These are phyloP conservation scores for Stramonita haemastoma DNA, from an alignment of 2,888 invertebrate genomes.

Conservation along the genomic window DNA sequence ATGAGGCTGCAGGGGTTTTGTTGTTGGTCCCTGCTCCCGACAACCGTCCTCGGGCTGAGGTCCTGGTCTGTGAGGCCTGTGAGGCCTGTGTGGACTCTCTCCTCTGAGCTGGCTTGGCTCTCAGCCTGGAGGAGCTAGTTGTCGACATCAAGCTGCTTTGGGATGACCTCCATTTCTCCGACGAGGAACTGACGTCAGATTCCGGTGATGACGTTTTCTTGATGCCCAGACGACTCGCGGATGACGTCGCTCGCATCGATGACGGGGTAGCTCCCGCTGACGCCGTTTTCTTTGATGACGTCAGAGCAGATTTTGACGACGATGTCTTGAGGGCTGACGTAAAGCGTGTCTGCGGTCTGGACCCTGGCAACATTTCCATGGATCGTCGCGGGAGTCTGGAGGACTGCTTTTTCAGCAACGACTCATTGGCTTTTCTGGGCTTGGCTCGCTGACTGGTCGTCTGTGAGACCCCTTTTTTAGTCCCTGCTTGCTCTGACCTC, in stretches of 20 bases:
- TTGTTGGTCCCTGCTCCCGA: not conserved
- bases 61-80: not conserved
- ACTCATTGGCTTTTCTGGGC: not conserved
- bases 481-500: not conserved
- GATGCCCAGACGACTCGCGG: not conserved
- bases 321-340: not conserved
- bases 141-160: constrained; percentile 26
- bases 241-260: not conserved
- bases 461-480: not conserved
- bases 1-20: not conserved
- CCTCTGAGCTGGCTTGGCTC: not conserved
- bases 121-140: constrained; percentile 18
- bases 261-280: not conserved
- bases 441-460: not conserved
- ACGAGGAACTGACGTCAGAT: constrained; percentile 25
- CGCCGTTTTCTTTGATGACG: constrained; percentile 1
- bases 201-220: constrained; percentile 35
- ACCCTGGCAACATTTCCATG: not conserved
- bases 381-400: constrained; percentile 29
- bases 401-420: constrained; percentile 6
- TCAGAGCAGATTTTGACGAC: not conserved
- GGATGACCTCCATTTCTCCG: not conserved
- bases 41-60: not conserved
- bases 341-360: not conserved
- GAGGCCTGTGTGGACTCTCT: not conserved